These are phyloP conservation scores for Pollenia amentaria DNA, from an alignment of 2,888 invertebrate genomes.

Conservation along the genomic window DNA sequence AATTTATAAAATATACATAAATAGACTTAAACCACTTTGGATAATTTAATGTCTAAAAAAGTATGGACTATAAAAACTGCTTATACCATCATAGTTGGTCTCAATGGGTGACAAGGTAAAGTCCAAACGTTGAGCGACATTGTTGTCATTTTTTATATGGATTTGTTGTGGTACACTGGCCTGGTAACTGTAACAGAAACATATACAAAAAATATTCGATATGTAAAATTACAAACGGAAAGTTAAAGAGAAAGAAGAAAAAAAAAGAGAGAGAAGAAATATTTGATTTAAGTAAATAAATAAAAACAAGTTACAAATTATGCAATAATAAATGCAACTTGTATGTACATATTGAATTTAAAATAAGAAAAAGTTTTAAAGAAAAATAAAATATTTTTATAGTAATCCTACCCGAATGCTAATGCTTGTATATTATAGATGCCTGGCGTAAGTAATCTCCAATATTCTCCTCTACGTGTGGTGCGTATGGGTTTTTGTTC, in stretches of 20 bases:
- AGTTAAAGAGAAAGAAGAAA: constrained; percentile 52
- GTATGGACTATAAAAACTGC: constrained; percentile 83
- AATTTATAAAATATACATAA: constrained; percentile 62
- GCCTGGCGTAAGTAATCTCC: constrained; percentile 96
- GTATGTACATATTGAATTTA: constrained; percentile 2
- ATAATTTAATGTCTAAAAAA: constrained; percentile 81
- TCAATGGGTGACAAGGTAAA: constrained; percentile 83
- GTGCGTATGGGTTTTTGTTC: constrained; percentile 91
- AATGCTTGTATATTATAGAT: constrained; percentile 90
- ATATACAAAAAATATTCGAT: neutral
- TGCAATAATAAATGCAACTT: constrained; percentile 44
- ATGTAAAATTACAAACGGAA: constrained; percentile 29
- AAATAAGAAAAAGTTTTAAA: constrained; percentile 1
- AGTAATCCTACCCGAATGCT: constrained; percentile 88
- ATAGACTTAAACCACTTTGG: constrained; percentile 68
- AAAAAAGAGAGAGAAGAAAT: constrained; percentile 41
- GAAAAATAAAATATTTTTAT: constrained; percentile 28
- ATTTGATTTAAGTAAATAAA: constrained; percentile 21
- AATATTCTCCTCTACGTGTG: constrained; percentile 94
- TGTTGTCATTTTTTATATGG: constrained; percentile 83
- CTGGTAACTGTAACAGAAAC: constrained; percentile 85
- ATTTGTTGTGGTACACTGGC: constrained; percentile 84
- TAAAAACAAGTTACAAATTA: constrained; percentile 63
- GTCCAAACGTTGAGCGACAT: constrained; percentile 82
- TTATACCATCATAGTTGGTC: constrained; percentile 83